Evolutionary conservation across 2,797 vertebrate species (phyloP), one percentile per base, ranked within the genome.

Genomic region (Bryconaethiops microstoma): DNA sequence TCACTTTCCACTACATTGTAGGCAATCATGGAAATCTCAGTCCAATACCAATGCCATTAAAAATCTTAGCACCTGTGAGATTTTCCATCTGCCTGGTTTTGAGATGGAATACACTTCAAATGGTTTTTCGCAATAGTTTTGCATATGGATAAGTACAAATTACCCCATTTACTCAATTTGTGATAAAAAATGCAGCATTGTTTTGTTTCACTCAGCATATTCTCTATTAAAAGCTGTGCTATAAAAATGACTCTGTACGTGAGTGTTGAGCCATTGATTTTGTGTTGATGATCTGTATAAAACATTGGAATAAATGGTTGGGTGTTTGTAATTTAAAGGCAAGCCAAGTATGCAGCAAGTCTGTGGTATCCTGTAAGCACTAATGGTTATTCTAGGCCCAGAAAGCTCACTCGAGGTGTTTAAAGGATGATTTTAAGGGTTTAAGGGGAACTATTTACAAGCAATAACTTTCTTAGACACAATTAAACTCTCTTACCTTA

Each of bases 31-130:
- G 90, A 92, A 91, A 90, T 90, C 83, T 82, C 63, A 70, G 90
- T 82, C 89, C 89, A 90, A 92, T 90, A 89, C 87, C 84, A 81
- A 86, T 87, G 89, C 92, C 92, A 91, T 90, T 92, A 91, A 92
- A 91, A 90, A 84, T 77, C 2, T 85, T 78, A 86, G 93, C 91
- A 93, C 90, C 90, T 90, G 88, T 92, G 93, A 94, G 89, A 91
- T 90, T 92, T 93, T 92, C 92, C 93, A 93, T 91, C 84, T 78
- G 87, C 84, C 80, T 74, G 52, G 8, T 62, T 82, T 73, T 83
- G 52, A 74, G 74, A 73, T 60, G 25, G 29, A 77, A 79, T 42
- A 64, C 60, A 35, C 55, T 50, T 23, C 50, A 59, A 40, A 39
- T 83, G 23, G 45, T 59, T 63, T 63, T 76, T 35, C 55, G 50